A percentile compares a stretch with the other conserved stretches of the same genome.
Conservation (phyloP, 23 tunicate species). For the Corella eumyota region DNA sequence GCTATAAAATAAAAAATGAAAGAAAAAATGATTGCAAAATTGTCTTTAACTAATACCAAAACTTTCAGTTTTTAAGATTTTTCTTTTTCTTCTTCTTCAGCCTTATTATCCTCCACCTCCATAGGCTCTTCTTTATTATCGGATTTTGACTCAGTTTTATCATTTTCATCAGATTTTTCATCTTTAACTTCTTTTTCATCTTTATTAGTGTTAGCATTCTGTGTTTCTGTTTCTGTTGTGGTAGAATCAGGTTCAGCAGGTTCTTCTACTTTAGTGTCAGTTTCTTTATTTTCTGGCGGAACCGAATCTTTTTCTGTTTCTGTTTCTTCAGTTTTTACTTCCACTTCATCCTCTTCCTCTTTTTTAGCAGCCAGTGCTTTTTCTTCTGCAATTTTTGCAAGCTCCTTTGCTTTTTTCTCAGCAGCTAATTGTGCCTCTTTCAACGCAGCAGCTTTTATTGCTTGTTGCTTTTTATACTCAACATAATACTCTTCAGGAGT, state of each 20-base stretch:
- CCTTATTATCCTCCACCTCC: background rate
- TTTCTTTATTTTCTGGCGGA: slow-evolving; percentile 1
- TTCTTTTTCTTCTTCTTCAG: background rate
- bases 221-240: background rate
- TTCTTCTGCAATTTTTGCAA: slow-evolving; percentile 7
- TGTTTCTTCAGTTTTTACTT: background rate
- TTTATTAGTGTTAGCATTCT: background rate
- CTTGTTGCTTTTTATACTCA: slow-evolving; percentile 69
- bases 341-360: background rate
- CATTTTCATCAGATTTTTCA: slow-evolving; percentile 7
- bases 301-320: slow-evolving; percentile 4
- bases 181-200: slow-evolving; percentile 14
- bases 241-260: background rate
- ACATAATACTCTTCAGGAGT: slow-evolving; percentile 85
- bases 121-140: background rate
- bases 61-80: too few relatives aligned
- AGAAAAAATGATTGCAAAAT: too few relatives aligned
- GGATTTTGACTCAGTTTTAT: background rate
- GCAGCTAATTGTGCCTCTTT: slow-evolving; percentile 7
- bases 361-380: background rate
- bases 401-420: slow-evolving; percentile 3
- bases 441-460: slow-evolving; percentile 15
- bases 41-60: too few relatives aligned
- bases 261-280: background rate
- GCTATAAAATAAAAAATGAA: too few relatives aligned